Evolutionary conservation across 1,140 invertebrate genomes (phyloP).

Genomic region (Drosophila ohnishii): DNA sequence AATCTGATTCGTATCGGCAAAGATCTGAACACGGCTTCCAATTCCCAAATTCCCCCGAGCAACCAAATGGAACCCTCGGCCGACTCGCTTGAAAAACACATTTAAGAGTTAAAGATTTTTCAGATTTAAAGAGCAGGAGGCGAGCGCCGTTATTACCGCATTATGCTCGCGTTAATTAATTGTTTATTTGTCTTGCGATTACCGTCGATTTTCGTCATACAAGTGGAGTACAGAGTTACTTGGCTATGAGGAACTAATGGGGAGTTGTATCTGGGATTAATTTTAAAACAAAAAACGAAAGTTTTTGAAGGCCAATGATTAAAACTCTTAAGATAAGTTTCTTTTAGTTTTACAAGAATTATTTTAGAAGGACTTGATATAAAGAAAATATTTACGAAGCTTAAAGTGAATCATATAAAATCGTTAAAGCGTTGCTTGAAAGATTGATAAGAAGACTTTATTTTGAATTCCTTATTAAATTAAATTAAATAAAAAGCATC

Average conservation of each 20-base stretch:
- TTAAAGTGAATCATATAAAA: neutral
- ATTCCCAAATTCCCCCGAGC: slow-evolving; percentile 43
- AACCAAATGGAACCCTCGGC: slow-evolving; percentile 25
- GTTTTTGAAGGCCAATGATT: too few species aligned
- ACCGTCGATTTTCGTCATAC: slow-evolving; percentile 51
- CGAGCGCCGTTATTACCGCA: slow-evolving; percentile 22
- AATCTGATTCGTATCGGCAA: slow-evolving; percentile 73
- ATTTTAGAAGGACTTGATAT: neutral
- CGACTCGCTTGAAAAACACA: slow-evolving; percentile 7
- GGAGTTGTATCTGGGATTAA: neutral
- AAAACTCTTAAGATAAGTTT: too few species aligned
- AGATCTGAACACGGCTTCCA: slow-evolving; percentile 58
- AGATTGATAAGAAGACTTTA: too few species aligned
- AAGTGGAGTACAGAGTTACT: slow-evolving; percentile 5
- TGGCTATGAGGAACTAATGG: slow-evolving; percentile 1
- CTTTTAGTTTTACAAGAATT: neutral
- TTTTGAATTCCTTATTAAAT: too few species aligned
- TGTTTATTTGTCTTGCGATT: slow-evolving; percentile 72
- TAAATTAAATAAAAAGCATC: neutral
- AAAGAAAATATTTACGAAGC: neutral
- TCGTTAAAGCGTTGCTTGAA: neutral
- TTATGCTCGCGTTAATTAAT: slow-evolving; percentile 73
- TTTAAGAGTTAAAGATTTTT: slow-evolving; percentile 45
- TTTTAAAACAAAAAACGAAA: neutral
- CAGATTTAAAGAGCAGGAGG: slow-evolving; percentile 40